A percentile compares a stretch with the other conserved stretches of the same genome.
Evolutionary conservation across 2,888 invertebrate species (phyloP).

Genomic region (Copidosoma aretas): DNA sequence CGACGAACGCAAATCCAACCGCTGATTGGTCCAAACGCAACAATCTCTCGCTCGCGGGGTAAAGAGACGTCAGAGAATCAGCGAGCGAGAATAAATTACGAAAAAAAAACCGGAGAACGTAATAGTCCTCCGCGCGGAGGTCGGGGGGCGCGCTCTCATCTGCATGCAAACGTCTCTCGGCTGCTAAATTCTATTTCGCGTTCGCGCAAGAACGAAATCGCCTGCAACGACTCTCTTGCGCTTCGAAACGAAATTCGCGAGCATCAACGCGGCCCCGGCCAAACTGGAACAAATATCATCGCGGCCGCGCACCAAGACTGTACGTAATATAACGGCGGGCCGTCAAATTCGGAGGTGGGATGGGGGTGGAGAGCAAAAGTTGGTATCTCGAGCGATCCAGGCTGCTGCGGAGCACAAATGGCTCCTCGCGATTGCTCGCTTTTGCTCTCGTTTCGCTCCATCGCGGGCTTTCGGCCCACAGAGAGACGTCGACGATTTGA

Average conservation of each 20-base stretch:
- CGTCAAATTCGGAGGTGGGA: constrained; percentile 34
- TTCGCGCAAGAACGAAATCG: constrained; percentile 2
- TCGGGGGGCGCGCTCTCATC: constrained; percentile 14
- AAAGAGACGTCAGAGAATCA: no score
- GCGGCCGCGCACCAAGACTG: constrained; percentile 17
- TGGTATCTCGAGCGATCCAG: constrained; percentile 29
- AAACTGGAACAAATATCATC: constrained; percentile 28
- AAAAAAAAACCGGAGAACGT: no score
- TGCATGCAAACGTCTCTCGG: constrained; percentile 21
- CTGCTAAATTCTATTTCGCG: constrained; percentile 25
- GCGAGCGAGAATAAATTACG: no score
- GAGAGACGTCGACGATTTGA: background rate
- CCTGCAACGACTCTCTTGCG: background rate
- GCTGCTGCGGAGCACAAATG: constrained; percentile 1
- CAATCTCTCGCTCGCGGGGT: no score
- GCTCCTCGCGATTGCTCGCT: background rate
- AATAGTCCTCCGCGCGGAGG: background rate
- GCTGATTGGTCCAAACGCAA: no score
- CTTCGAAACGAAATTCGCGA: no score
- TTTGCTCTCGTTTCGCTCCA: background rate
- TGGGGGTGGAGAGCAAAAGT: constrained; percentile 19
- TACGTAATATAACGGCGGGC: constrained; percentile 12
- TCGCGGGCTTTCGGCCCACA: background rate
- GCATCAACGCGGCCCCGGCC: background rate
- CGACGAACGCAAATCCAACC: no score